Percentiles rank a stretch among this genome's conserved stretches.
phyloP scores from a whole-genome alignment of 2,113 vertebrate species.

The Mobula birostris region DNA sequence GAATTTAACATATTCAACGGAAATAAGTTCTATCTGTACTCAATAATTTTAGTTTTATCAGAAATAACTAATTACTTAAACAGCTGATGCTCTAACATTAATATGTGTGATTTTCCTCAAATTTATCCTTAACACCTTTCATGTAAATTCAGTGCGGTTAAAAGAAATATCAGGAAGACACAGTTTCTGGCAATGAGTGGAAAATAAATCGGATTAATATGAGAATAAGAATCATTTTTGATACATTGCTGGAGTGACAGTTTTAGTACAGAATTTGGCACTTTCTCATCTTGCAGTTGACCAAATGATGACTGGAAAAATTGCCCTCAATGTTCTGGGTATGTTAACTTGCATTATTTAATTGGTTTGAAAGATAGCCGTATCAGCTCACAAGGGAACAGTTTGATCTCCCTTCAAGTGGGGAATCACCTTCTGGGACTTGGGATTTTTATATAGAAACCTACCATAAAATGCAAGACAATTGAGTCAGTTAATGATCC shows the following conservation, averaged over 20 bases:
- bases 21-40: neutral
- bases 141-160: neutral
- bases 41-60: conserved; percentile 12
- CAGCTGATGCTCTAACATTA: neutral
- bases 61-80: conserved; percentile 3
- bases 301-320: conserved; percentile 10
- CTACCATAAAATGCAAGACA: neutral
- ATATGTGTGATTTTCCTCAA: neutral
- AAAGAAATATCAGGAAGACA: neutral
- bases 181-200: neutral
- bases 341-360: neutral
- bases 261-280: no score
- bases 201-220: neutral
- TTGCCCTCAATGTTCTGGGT: neutral
- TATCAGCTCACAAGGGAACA: conserved; percentile 28
- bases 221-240: neutral
- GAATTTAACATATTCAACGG: neutral
- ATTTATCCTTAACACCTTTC: neutral
- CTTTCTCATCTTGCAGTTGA: neutral
- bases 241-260: neutral
- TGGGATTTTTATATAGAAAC: neutral
- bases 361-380: neutral
- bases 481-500: conserved; percentile 18
- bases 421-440: neutral
- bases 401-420: neutral